Evolutionary conservation across 2,888 invertebrate genomes (phyloP), one percentile per base, ranked within the genome.

Genomic region (Tinea semifulvella): DNA sequence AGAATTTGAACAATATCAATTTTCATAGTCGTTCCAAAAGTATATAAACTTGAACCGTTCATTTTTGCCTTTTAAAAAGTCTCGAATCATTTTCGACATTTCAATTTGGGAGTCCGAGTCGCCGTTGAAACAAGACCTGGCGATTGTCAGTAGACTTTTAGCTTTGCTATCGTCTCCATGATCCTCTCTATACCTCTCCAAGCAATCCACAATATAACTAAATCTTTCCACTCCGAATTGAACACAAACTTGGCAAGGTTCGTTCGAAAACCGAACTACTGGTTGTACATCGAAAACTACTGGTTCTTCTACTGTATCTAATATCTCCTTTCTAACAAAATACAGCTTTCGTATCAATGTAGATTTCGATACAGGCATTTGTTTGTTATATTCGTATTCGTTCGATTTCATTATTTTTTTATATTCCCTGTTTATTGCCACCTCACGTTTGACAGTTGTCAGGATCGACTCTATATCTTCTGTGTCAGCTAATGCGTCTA

Each of bases 401-500:
- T 47, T 47, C 0, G 64, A 68, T 3, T 47, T 46, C 8, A 50
- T 55, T 47, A 57, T 58, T 2, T 57, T 58, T 25, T 55, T 52
- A 46, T 65, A 56, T n/a, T 53, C 50, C 27, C 58, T 62, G 43
- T 75, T 61, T 0, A 71, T 58, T 0, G 77, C 74, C 0, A 77
- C 71, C 11, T 63, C 64, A 1, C 63, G 55, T 36, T 71, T 72
- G 2, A 75, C 68, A 18, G 66, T 67, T 1, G 62, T 68, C 19
- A 73, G 51, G 7, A 76, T 76, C 0, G 71, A 60, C 47, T 68
- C 68, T 0, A 77, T 46, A 42, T 77, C 75, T 1, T 58, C 51
- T 0, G 54, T 56, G 1, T 52, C 20, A 0, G 69, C 56, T 2
- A 67, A 49, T 13, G 57, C 45, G 3, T 62, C 52, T 16, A 77